These are phyloP conservation scores for Drosophila nasuta DNA, from an alignment of 1,140 invertebrate genomes.

Conservation along the genomic window DNA sequence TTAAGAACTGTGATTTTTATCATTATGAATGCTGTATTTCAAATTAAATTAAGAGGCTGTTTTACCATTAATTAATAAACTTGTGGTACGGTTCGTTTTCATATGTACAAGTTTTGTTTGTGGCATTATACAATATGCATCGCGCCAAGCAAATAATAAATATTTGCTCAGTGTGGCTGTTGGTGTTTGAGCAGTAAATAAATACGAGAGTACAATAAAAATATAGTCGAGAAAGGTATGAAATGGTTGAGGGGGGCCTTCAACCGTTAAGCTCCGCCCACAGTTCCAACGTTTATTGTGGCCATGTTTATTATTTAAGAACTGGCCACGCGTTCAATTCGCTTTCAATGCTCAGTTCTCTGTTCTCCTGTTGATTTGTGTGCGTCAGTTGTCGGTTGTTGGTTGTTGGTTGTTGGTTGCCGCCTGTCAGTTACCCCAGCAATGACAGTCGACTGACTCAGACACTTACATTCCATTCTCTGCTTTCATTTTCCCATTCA, in stretches of 20 bases:
- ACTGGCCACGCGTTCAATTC: conserved; percentile 70
- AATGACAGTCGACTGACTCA: conserved; percentile 24
- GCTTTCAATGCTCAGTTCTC: conserved; percentile 35
- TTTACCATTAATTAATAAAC: too few species aligned
- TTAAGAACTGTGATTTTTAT: too few species aligned
- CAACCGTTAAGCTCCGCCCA: conserved; percentile 10
- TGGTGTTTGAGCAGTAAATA: conserved; percentile 65
- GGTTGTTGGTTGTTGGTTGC: neutral
- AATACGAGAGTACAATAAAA: conserved; percentile 71
- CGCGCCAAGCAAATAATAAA: conserved; percentile 58
- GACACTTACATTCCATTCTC: neutral
- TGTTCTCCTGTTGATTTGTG: conserved; percentile 34
- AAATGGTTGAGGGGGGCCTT: conserved; percentile 4
- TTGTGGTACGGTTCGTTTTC: neutral
- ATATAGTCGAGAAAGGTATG: conserved; percentile 5
- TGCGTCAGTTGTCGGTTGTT: conserved; percentile 13
- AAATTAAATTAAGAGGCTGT: too few species aligned
- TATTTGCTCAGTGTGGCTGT: conserved; percentile 58
- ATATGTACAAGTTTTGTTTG: neutral
- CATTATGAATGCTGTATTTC: too few species aligned
- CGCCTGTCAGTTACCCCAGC: conserved; percentile 34
- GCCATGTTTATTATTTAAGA: conserved; percentile 57
- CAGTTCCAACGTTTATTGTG: neutral
- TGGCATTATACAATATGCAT: neutral
- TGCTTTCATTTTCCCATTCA: conserved; percentile 1